Conservation (phyloP, 2,797 vertebrate genomes). For the Benthosema pterotum region DNA sequence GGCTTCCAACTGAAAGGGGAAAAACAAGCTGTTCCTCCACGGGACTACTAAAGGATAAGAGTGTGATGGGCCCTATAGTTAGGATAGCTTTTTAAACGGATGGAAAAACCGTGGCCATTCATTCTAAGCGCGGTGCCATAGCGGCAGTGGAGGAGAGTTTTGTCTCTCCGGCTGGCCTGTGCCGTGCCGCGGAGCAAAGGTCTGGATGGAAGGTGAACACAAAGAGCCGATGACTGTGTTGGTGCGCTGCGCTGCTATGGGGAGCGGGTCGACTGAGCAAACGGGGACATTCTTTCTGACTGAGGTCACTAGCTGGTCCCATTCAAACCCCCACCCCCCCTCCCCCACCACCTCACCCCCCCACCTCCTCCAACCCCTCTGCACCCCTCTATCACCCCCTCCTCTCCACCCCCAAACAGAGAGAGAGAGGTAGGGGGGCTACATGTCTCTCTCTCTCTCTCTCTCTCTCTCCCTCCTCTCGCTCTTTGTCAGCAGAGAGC, state of each 20-base stretch:
- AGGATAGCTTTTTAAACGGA: background rate
- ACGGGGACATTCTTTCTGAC: conserved; percentile 93
- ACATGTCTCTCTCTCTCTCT: conserved; percentile 51
- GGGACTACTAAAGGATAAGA: conserved; percentile 4
- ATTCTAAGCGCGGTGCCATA: conserved; percentile 16
- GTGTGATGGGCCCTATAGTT: background rate
- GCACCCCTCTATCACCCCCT: conserved; percentile 75
- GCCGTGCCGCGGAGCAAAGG: conserved; percentile 68
- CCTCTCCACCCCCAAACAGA: conserved; percentile 45
- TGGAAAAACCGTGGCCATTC: background rate
- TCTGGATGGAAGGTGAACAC: conserved; percentile 75
- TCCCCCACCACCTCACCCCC: conserved; percentile 49
- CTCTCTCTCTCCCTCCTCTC: conserved; percentile 61
- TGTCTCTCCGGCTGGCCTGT: conserved; percentile 66
- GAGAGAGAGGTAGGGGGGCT: conserved; percentile 77
- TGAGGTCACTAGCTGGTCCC: conserved; percentile 95
- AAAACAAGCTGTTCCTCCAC: conserved; percentile 35
- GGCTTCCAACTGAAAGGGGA: conserved; percentile 20
- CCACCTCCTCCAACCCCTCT: conserved; percentile 64
- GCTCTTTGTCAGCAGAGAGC: conserved; percentile 81
- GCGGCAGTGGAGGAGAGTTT: conserved; percentile 54
- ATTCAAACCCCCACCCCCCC: conserved; percentile 89
- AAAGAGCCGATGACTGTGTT: conserved; percentile 75
- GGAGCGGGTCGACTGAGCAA: conserved; percentile 87
- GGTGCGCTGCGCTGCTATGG: conserved; percentile 61